Evolutionary conservation across 92 coral and sea anemone genomes (phyloP), one percentile per base, ranked within the genome.

Genomic region (Epizoanthus illoricatus): DNA sequence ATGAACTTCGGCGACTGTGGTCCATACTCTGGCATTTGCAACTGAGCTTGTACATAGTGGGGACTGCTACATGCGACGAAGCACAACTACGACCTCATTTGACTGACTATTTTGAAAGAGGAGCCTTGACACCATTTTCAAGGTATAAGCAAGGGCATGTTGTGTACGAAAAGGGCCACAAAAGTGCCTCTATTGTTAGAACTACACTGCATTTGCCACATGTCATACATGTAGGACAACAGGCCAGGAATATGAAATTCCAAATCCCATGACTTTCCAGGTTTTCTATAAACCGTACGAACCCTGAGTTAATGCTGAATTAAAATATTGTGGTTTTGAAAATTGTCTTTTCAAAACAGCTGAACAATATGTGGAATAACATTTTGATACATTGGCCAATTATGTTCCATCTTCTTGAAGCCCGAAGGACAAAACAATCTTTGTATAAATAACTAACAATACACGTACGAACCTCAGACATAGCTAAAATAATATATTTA

Each of bases 1-100:
- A 56, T 0, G 2, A 20, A 56, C 16, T 0, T 2, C 9, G 42
- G 7, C 63, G 81, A 76, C 41, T 76, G 81, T 56, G 81, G 81
- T 76, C 45, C 52, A 6, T 76, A 21, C 63, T 40, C 81, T 15
- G 24, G 71, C 81, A 4, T 76, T 55, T 76, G 81, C 81, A 4
- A 76, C 81, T 4, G n/a, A 76, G 24, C 68, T 76, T 21, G 2
- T 54, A 45, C 19, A 54, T 76, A 69, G 81, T 4, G 17, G 36
- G 40, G 68, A 76, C 63, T 3, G 49, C 49, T 7, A 43, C 49
- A 43, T 43, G 2, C 49, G 49, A 58, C 8, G 18, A 58, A 58
- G 63, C 63, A 58, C 63, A 58, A 18, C 63, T 58, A 18, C 20
- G 63, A 18, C 18, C 63, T 58, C 63, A 58, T 58, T 58, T 58